Conservation (phyloP, 2,797 vertebrate genomes). For the Syngnathus acus region DNA sequence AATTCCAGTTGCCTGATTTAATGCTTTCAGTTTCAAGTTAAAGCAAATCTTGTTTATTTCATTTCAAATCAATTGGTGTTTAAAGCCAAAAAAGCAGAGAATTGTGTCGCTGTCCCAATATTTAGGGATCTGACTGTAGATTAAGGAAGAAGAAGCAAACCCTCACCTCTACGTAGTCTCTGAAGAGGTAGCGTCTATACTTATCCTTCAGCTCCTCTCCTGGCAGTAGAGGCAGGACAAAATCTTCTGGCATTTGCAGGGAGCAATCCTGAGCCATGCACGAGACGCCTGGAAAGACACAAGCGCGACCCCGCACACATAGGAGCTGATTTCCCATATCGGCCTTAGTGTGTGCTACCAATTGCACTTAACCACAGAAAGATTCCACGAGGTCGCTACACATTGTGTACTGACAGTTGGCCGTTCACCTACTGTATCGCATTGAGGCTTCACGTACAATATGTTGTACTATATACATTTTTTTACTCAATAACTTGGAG, state of each 20-base stretch:
- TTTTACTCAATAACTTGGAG: too few species aligned
- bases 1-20: too few species aligned
- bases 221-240: slow-evolving; percentile 90
- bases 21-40: too few species aligned
- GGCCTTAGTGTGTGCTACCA: background rate
- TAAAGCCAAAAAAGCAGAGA: too few species aligned
- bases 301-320: background rate
- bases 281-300: slow-evolving; percentile 76
- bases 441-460: too few species aligned
- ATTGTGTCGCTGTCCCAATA: too few species aligned
- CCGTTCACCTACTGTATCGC: too few species aligned
- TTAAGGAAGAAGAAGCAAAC: slow-evolving; percentile 1
- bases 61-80: too few species aligned
- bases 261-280: slow-evolving; percentile 99
- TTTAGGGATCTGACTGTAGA: too few species aligned
- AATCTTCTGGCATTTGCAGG: slow-evolving; percentile 92
- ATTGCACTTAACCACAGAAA: background rate
- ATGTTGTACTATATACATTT: too few species aligned
- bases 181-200: slow-evolving; percentile 99
- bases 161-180: slow-evolving; percentile 92
- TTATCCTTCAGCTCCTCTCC: slow-evolving; percentile 96
- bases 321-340: background rate
- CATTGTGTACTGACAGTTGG: too few species aligned
- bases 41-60: too few species aligned
- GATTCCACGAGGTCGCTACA: background rate